Evolutionary conservation across 2,888 invertebrate genomes (phyloP).

Genomic region (Homarus gammarus): DNA sequence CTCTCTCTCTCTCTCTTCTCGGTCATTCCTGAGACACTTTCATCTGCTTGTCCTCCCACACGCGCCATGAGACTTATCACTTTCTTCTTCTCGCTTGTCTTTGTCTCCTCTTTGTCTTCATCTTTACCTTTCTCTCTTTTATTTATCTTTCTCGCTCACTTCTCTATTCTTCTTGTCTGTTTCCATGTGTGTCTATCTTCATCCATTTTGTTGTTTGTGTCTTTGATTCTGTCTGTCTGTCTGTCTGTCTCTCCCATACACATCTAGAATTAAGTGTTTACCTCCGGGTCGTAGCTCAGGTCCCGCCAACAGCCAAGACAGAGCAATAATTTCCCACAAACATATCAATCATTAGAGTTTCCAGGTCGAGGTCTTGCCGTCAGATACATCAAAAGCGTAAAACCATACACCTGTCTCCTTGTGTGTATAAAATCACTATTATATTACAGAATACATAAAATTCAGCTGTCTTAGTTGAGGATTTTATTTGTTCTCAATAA

Average conservation of each 20-base stretch:
- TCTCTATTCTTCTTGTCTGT: too few species aligned
- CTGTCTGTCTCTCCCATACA: neutral
- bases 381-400: neutral
- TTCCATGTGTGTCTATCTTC: neutral
- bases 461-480: too few species aligned
- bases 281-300: neutral
- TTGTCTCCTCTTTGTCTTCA: neutral
- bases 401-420: too few species aligned
- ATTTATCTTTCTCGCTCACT: neutral
- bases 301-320: neutral
- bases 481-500: too few species aligned
- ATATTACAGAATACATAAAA: too few species aligned
- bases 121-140: neutral
- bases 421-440: too few species aligned
- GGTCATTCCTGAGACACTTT: neutral
- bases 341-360: conserved; percentile 14
- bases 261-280: neutral
- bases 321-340: conserved; percentile 14
- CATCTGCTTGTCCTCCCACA: neutral
- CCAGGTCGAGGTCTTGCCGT: neutral
- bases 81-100: conserved; percentile 1
- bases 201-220: neutral
- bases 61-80: neutral
- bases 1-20: neutral
- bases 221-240: neutral